Evolutionary conservation across 64 coral and sea anemone genomes (phyloP), one percentile per base, ranked within the genome.

Genomic region (Catalaphyllia jardinei): DNA sequence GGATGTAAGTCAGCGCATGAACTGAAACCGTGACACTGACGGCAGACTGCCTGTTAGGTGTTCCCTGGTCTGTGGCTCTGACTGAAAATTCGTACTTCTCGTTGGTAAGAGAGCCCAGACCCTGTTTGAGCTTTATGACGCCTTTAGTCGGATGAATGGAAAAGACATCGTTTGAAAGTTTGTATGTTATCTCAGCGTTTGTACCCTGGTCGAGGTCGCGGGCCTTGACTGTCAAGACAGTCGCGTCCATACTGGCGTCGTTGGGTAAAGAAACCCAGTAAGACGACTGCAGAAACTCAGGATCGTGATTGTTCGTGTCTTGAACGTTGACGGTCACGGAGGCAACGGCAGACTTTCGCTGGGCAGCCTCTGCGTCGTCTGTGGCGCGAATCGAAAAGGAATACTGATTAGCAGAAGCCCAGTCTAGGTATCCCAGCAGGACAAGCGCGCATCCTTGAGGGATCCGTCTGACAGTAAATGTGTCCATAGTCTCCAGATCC

Each of bases 251-350:
- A n/a, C 28, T 72, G 39, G 88, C 79, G 55, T 88, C 91, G 31
- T 88, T 87, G 9, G 93, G 76, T 10, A 91, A 31, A 1, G 93
- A 61, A 22, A 90, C 79, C 93, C 88, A 94, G 65, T 94, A 94
- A 49, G 93, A 94, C 3, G 88, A 77, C 77, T 94, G 88, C 7
- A 76, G 62, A 69, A 94, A 94, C 29, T 69, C 80, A 8, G 93
- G 93, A 16, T 75, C 64, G n/a, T 94, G 73, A 60, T 94, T 94
- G 31, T 94, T 94, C 0, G 75, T 86, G 63, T 94, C 93, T 46
- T 78, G 89, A 5, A 94, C 83, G 24, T 82, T 33, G 4, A 91
- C 33, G 24, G 60, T 79, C 38, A 91, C 90, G 39, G 33, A 29
- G 18, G 90, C 90, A 24, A 75, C 76, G 0, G 74, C 74, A 62